These are phyloP conservation scores for Cephus sareptanus DNA, from an alignment of 2,888 invertebrate species.

Conservation along the genomic window DNA sequence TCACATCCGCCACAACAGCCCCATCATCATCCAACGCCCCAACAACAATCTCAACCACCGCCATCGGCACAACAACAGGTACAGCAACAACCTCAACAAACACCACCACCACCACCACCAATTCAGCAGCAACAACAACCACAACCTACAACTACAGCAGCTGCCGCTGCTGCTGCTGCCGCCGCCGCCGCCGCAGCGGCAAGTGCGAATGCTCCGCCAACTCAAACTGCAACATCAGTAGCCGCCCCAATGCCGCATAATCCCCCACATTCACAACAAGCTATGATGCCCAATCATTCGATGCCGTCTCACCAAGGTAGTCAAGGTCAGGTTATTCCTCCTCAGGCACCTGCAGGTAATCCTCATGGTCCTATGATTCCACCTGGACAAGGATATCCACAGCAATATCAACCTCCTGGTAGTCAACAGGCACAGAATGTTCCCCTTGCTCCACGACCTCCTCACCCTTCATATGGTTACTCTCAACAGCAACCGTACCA, in stretches of 20 bases:
- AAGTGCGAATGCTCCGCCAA: constrained; percentile 44
- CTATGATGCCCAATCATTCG: constrained; percentile 61
- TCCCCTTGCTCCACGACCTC: constrained; percentile 69
- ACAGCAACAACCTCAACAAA: constrained; percentile 45
- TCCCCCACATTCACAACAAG: constrained; percentile 31
- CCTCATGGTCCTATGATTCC: constrained; percentile 58
- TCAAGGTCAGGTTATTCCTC: constrained; percentile 52
- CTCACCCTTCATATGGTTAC: constrained; percentile 69
- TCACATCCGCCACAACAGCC: constrained; percentile 41
- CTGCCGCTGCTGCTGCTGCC: constrained; percentile 31
- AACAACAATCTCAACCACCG: constrained; percentile 27
- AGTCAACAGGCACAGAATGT: constrained; percentile 67
- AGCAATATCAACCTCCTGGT: constrained; percentile 63
- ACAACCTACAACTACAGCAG: constrained; percentile 22
- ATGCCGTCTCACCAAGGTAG: constrained; percentile 53
- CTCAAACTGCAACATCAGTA: constrained; percentile 37
- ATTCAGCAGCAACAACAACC: constrained; percentile 47
- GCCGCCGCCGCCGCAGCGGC: constrained; percentile 32
- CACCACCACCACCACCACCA: constrained; percentile 47
- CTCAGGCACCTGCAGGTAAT: constrained; percentile 52
- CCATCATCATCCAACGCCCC: constrained; percentile 29
- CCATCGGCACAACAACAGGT: constrained; percentile 36
- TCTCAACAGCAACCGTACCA: constrained; percentile 68
- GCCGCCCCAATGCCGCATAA: constrained; percentile 50
- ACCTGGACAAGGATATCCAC: constrained; percentile 61